Evolutionary conservation across 2,113 vertebrate genomes (phyloP).

Genomic region (Trematocara variabile): DNA sequence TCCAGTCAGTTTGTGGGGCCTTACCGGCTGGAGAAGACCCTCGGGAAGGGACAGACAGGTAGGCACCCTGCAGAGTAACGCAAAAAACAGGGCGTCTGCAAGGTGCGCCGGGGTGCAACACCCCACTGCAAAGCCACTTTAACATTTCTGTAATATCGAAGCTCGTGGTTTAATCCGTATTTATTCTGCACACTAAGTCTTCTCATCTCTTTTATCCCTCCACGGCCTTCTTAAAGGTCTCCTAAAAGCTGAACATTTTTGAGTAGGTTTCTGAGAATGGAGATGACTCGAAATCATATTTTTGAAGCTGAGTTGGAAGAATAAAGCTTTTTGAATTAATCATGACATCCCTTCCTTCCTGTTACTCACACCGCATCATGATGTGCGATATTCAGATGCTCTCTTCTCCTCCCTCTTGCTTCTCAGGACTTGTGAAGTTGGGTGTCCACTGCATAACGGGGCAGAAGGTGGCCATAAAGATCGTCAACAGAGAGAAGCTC

Average conservation of each 20-base stretch:
- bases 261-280: not conserved
- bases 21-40: constrained; percentile 79
- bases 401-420: not conserved
- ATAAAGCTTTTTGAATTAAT: constrained; percentile 46
- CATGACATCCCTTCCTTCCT: constrained; percentile 35
- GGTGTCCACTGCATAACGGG: constrained; percentile 92
- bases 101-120: not conserved
- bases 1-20: constrained; percentile 79
- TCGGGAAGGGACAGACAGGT: constrained; percentile 81
- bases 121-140: not conserved
- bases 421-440: constrained; percentile 87
- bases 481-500: constrained; percentile 97
- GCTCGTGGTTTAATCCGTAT: not conserved
- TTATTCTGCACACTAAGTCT: not conserved
- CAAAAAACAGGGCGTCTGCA: not conserved
- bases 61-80: not conserved
- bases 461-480: constrained; percentile 97
- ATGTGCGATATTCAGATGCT: constrained; percentile 15
- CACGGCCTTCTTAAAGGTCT: not conserved
- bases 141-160: not conserved
- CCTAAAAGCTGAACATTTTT: not conserved
- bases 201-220: not conserved
- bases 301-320: constrained; percentile 16
- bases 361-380: constrained; percentile 33
- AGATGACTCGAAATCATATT: not conserved